phyloP scores from a whole-genome alignment of 2,113 vertebrate species.

The Scytalopus superciliaris region DNA sequence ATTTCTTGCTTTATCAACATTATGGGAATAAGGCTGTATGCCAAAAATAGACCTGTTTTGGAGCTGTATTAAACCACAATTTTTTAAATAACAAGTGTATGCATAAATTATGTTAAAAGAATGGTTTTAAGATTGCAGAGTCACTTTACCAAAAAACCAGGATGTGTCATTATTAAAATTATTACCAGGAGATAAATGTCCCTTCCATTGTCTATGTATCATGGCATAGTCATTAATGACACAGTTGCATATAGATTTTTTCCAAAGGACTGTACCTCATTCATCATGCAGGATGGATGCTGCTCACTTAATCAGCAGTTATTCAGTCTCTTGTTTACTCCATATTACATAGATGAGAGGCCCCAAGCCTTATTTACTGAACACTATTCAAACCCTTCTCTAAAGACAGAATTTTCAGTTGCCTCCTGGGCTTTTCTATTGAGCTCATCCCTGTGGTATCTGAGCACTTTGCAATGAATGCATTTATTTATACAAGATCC shows the following conservation, averaged over 20 bases:
- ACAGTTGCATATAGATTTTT: not conserved
- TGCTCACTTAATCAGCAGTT: slow-evolving; percentile 45
- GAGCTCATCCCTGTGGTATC: not conserved
- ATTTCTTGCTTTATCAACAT: slow-evolving; percentile 8
- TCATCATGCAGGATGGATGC: not conserved
- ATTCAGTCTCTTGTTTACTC: slow-evolving; percentile 40
- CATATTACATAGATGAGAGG: not conserved
- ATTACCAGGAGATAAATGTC: not conserved
- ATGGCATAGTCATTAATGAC: not conserved
- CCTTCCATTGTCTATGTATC: not conserved
- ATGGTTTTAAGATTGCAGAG: not conserved
- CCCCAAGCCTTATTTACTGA: slow-evolving; percentile 18
- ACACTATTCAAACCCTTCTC: slow-evolving; percentile 1
- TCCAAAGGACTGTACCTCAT: not conserved
- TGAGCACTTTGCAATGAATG: slow-evolving; percentile 3
- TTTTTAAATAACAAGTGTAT: not conserved
- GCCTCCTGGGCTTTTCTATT: slow-evolving; percentile 20
- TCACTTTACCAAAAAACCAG: not conserved
- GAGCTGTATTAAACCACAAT: not conserved
- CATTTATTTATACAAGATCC: slow-evolving; percentile 26
- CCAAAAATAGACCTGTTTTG: not conserved
- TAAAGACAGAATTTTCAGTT: slow-evolving; percentile 41
- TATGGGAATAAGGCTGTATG: not conserved
- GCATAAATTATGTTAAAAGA: not conserved
- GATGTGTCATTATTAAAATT: not conserved